Evolutionary conservation across 2,113 vertebrate genomes (phyloP).

Genomic region (Rhipidura dahli): DNA sequence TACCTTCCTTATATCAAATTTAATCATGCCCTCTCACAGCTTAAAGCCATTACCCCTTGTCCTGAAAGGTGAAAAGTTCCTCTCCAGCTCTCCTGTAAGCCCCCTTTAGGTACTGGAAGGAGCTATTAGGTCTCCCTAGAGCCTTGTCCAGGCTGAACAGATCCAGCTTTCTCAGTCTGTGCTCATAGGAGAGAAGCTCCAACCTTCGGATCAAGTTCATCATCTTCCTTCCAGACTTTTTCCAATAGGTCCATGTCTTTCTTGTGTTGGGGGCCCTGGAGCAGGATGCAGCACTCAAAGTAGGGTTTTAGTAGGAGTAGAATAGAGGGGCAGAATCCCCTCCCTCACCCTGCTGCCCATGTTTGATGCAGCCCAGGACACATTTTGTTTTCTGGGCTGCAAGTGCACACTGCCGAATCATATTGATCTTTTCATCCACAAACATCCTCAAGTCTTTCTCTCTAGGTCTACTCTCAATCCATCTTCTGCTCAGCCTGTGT

Average conservation of each 20-base stretch:
- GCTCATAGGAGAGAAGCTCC: not conserved
- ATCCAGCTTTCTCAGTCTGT: not conserved
- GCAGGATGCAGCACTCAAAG: too few relatives aligned
- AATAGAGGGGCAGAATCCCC: not conserved
- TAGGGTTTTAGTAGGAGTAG: not conserved
- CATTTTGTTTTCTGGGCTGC: not conserved
- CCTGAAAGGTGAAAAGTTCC: not conserved
- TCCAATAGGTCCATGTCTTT: not conserved
- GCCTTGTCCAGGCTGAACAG: not conserved
- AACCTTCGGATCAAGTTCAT: not conserved
- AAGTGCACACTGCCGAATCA: accelerated
- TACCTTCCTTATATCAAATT: not conserved
- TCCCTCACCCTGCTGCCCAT: not conserved
- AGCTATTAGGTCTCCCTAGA: not conserved
- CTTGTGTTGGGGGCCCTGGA: not conserved
- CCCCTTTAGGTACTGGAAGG: not conserved
- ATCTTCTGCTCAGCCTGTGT: not conserved
- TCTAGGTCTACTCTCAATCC: not conserved
- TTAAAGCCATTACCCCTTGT: not conserved
- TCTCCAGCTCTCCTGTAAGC: not conserved
- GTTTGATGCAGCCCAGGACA: not conserved
- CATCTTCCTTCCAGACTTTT: not conserved
- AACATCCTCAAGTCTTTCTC: not conserved
- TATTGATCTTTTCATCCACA: not conserved
- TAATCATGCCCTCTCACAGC: accelerated